Percentiles rank a stretch among this genome's conserved stretches.
Conservation (phyloP, 2,888 invertebrate genomes). For the Mamestra brassicae region DNA sequence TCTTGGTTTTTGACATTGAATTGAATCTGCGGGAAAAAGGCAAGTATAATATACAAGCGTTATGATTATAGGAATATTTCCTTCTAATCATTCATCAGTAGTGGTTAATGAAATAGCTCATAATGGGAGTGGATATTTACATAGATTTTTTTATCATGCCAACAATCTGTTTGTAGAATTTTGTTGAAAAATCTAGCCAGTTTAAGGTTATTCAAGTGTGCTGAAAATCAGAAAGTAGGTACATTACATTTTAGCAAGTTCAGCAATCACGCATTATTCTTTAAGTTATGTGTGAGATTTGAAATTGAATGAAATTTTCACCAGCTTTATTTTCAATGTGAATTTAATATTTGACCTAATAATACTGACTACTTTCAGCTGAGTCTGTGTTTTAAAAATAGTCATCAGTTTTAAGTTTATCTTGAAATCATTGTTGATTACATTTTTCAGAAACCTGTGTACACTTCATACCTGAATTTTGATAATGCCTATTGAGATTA, state of each 20-base stretch:
- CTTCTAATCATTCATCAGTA: background rate
- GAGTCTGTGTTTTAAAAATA: background rate
- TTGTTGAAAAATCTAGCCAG: background rate
- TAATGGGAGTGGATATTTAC: background rate
- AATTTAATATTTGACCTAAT: background rate
- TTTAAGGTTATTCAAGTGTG: slow-evolving; percentile 21
- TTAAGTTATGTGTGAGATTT: background rate
- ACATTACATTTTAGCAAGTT: too few species aligned
- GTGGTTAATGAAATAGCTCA: background rate
- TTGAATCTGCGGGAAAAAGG: background rate
- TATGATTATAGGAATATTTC: background rate
- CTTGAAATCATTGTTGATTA: background rate
- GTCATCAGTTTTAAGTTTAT: background rate
- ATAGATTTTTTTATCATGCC: background rate
- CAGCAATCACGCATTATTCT: too few species aligned
- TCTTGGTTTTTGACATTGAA: too few species aligned
- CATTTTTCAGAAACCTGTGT: background rate
- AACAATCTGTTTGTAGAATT: background rate
- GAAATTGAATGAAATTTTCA: background rate
- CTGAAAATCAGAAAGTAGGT: background rate
- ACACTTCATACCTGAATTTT: background rate
- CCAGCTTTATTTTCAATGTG: background rate
- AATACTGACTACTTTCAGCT: background rate
- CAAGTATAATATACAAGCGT: background rate
- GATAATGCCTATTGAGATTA: background rate